Evolutionary conservation across 1,140 invertebrate genomes (phyloP).

Genomic region (Hyles vespertilio): DNA sequence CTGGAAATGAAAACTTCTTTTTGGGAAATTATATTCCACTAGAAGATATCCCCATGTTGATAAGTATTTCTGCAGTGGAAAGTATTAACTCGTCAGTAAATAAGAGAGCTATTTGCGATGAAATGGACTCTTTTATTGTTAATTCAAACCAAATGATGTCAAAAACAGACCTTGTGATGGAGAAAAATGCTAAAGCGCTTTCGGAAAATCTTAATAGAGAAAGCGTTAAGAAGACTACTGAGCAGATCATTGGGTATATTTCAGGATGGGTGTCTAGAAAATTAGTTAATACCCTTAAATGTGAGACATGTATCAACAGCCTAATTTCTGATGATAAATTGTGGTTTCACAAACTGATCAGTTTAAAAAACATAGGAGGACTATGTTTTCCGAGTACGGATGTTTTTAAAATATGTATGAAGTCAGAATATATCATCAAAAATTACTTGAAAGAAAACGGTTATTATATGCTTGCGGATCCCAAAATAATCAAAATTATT

Average conservation of each 20-base stretch:
- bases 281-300: conserved; percentile 14
- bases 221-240: conserved; percentile 15
- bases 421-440: conserved; percentile 12
- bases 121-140: background rate
- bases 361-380: conserved; percentile 19
- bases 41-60: conserved; percentile 16
- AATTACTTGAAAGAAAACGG: conserved; percentile 16
- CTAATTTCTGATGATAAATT: conserved; percentile 11
- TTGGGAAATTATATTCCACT: conserved; percentile 16
- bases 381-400: conserved; percentile 13
- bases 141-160: background rate
- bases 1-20: conserved; percentile 22
- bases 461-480: conserved; percentile 11
- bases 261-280: conserved; percentile 21
- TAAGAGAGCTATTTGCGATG: conserved; percentile 5
- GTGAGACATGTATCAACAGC: conserved; percentile 13
- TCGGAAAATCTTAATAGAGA: conserved; percentile 13
- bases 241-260: conserved; percentile 26
- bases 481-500: conserved; percentile 9
- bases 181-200: conserved; percentile 15
- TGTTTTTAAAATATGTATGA: conserved; percentile 13
- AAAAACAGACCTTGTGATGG: background rate
- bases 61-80: conserved; percentile 13
- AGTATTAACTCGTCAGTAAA: conserved; percentile 8
- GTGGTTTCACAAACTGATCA: conserved; percentile 25